Percentiles rank a stretch among this genome's conserved stretches.
These are phyloP conservation scores for Bombus breviceps DNA, from an alignment of 1,140 invertebrate genomes.

Conservation along the genomic window DNA sequence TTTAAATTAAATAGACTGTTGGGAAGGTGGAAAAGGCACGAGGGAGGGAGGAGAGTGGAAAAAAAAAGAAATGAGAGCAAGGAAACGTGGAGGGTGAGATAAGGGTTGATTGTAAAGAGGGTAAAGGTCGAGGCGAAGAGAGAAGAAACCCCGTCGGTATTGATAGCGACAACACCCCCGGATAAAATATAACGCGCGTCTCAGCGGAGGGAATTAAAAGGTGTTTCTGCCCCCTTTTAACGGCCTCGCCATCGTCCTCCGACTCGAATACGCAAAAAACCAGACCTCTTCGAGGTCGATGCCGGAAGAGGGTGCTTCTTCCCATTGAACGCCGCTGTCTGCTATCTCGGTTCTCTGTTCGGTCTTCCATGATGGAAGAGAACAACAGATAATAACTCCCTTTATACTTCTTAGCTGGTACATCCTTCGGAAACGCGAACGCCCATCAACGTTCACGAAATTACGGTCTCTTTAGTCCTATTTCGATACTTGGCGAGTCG, in stretches of 20 bases:
- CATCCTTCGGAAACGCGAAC: slow-evolving; percentile 24
- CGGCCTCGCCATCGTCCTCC: slow-evolving; percentile 16
- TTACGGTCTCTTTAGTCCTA: slow-evolving; percentile 18
- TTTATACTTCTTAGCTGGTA: slow-evolving; percentile 54
- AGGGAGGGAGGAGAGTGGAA: slow-evolving; percentile 1
- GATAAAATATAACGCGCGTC: slow-evolving; percentile 69
- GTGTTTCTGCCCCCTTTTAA: slow-evolving; percentile 58
- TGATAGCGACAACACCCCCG: slow-evolving; percentile 67
- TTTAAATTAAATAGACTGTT: slow-evolving; percentile 74
- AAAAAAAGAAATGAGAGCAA: slow-evolving; percentile 16
- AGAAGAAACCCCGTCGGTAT: slow-evolving; percentile 56
- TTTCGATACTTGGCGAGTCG: slow-evolving; percentile 15
- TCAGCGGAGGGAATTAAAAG: slow-evolving; percentile 62
- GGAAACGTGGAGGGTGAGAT: slow-evolving; percentile 56
- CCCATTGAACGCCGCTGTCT: slow-evolving; percentile 36
- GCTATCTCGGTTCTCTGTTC: slow-evolving; percentile 47
- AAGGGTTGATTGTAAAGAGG: slow-evolving; percentile 66
- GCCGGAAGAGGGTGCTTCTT: slow-evolving; percentile 23
- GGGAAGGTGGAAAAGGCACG: slow-evolving; percentile 1
- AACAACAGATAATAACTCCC: slow-evolving; percentile 58
- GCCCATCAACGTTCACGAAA: slow-evolving; percentile 36
- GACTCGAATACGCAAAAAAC: slow-evolving; percentile 41
- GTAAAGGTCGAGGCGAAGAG: slow-evolving; percentile 30
- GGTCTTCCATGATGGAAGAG: slow-evolving; percentile 12
- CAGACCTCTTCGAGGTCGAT: slow-evolving; percentile 9